Evolutionary conservation across 2,113 vertebrate species (phyloP), one percentile per base, ranked within the genome.

Genomic region (Uria lomvia): DNA sequence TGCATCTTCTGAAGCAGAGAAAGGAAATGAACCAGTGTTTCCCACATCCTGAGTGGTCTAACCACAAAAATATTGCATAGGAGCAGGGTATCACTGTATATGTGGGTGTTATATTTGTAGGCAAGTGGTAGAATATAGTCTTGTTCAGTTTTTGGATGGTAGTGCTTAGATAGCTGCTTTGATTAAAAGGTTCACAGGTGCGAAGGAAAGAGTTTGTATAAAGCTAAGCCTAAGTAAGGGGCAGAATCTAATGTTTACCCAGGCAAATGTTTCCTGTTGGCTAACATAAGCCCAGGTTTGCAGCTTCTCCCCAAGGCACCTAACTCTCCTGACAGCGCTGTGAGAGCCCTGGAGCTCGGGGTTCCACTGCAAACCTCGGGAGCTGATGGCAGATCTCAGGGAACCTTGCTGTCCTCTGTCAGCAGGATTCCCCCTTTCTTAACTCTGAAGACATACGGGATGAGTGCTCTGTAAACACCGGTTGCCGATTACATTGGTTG

Each of bases 41-140:
- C 58, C 93, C 93, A 96, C 94, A 95, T 94, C 96, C 96, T 73
- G 87, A 94, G 90, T 29, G 85, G 88, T 95, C 27, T 96, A 45
- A 95, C 92, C 93, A 62, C 92, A 7, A 9, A 21, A 53, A 22
- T 73, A 82, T 15, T 67, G 77, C 4, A 68, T 2, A 68, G 80
- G 58, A 59, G 40, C 52, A 40, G 71, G 74, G 18, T 81, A 34
- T 42, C 56, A 1, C 79, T 34, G 38, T 62, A 7, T 22, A 4
- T 32, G 55, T 9, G n/a, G n/a, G 72, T 65, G 45, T 12, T 55
- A 1, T 14, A 0, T 88, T 71, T 50, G 56, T 70, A 23, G 47
- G 34, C 18, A 27, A 15, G 49, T 0, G 0, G 23, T 6, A 36
- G 36, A 73, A 20, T 23, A 34, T 2, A 1, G 38, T 30, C 49